phyloP scores from a whole-genome alignment of 2,797 vertebrate species.

The Eleutherodactylus coqui region DNA sequence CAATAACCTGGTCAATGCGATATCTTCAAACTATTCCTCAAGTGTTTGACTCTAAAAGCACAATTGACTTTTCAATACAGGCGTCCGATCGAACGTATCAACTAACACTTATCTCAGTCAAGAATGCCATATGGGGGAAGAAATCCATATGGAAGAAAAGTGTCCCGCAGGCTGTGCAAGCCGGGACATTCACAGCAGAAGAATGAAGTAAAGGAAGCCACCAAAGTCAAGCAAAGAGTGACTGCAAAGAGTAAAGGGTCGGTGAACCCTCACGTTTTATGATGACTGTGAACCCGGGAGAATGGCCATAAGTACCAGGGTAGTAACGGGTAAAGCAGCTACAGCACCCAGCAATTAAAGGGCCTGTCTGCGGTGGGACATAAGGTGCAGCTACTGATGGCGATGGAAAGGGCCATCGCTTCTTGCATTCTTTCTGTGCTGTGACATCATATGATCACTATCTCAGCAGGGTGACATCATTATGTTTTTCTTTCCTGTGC shows the following conservation, averaged over 20 bases:
- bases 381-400: no score
- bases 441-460: no score
- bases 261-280: neutral
- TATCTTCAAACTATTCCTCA: neutral
- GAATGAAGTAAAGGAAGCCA: no score
- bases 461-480: no score
- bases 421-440: no score
- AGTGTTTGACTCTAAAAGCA: slow-evolving; percentile 28
- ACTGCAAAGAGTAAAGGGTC: neutral
- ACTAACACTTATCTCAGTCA: slow-evolving; percentile 32
- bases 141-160: neutral
- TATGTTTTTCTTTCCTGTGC: no score
- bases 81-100: slow-evolving; percentile 22
- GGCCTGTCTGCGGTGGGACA: no score
- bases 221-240: no score
- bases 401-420: no score
- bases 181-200: neutral
- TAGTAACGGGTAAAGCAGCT: no score
- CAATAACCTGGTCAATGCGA: slow-evolving; percentile 27
- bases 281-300: neutral
- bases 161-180: neutral
- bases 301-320: no score
- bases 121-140: slow-evolving; percentile 17
- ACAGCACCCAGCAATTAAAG: no score
- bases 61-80: slow-evolving; percentile 29